Percentiles rank a stretch among this genome's conserved stretches.
These are phyloP conservation scores for Trachythela sp. DNA, from an alignment of 64 coral and sea anemone species.

Conservation along the genomic window DNA sequence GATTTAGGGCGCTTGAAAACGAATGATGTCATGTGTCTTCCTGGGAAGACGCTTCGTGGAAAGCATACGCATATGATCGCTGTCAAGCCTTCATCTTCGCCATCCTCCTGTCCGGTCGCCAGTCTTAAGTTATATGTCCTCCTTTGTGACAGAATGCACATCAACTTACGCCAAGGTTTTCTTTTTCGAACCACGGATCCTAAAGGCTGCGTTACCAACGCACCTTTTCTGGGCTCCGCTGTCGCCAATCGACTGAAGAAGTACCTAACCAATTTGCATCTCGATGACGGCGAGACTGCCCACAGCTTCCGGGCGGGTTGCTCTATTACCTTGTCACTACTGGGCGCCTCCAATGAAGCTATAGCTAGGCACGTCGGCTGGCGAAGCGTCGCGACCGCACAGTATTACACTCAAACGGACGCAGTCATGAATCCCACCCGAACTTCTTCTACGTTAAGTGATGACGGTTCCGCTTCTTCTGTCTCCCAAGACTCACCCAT, in stretches of 20 bases:
- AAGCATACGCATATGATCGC: background rate
- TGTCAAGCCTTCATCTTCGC: background rate
- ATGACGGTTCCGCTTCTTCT: background rate
- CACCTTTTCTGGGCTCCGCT: conserved; percentile 26
- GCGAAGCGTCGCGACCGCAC: background rate
- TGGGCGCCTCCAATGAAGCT: background rate
- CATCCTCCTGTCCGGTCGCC: background rate
- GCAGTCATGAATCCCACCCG: background rate
- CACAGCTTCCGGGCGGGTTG: conserved; percentile 16
- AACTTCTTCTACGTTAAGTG: background rate
- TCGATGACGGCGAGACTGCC: conserved; percentile 16
- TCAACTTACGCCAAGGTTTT: background rate
- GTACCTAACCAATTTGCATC: background rate
- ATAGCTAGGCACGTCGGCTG: background rate
- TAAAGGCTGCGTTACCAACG: background rate
- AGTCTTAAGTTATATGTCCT: conserved; percentile 18
- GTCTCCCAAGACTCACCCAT: background rate
- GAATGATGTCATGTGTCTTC: background rate
- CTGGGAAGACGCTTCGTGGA: conserved; percentile 7
- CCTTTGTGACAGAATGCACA: conserved; percentile 3
- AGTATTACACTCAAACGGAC: conserved; percentile 11
- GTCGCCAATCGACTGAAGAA: background rate
- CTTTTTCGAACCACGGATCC: conserved; percentile 13
- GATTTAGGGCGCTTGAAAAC: conserved; percentile 25
- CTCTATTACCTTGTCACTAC: background rate